phyloP scores from a whole-genome alignment of 1,140 invertebrate genomes.

The Nasonia vitripennis region DNA sequence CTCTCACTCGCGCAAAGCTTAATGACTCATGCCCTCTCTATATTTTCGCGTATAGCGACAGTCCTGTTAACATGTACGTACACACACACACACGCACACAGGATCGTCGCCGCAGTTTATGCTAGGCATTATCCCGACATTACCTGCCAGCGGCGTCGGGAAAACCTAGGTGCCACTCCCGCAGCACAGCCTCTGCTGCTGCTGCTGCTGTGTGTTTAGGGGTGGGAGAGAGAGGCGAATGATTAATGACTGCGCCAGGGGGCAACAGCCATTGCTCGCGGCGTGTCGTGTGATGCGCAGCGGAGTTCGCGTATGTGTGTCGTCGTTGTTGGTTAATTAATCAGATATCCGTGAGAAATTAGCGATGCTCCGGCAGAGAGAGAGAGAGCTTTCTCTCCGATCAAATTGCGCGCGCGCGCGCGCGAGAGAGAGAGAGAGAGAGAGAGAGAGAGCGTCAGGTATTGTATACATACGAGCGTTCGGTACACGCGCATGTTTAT shows the following conservation, averaged over 20 bases:
- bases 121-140: conserved; percentile 73
- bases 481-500: not conserved
- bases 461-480: not conserved
- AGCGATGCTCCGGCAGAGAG: conserved; percentile 51
- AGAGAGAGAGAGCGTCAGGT: not conserved
- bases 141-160: conserved; percentile 64
- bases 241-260: conserved; percentile 63
- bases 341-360: conserved; percentile 71
- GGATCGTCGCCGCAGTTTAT: conserved; percentile 70
- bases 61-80: not conserved
- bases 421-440: no score
- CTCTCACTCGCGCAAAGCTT: not conserved
- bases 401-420: conserved; percentile 14
- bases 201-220: not conserved
- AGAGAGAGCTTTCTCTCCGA: conserved; percentile 33
- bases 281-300: conserved; percentile 40
- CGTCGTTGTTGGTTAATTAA: conserved; percentile 69
- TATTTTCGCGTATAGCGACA: not conserved
- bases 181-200: not conserved
- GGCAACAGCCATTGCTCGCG: not conserved
- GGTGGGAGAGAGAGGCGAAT: conserved; percentile 54
- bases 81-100: conserved; percentile 40
- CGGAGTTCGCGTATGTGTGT: conserved; percentile 29
- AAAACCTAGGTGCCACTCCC: conserved; percentile 58
- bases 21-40: conserved; percentile 32